phyloP scores from a whole-genome alignment of 2,113 vertebrate species.

The Cichladusa arquata region DNA sequence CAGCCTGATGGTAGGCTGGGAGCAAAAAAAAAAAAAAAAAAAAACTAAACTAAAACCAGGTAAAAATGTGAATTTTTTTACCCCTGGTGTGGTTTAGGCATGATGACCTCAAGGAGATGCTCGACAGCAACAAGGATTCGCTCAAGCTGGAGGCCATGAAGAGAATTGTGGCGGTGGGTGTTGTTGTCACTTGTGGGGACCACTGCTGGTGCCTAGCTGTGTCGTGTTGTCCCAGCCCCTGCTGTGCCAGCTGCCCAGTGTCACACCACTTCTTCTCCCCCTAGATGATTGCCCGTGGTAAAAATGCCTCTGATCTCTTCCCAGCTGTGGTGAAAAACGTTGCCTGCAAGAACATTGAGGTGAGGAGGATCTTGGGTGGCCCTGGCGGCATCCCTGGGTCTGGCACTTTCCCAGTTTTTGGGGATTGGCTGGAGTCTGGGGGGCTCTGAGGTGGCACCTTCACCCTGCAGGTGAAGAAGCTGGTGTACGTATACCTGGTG shows the following conservation, averaged over 20 bases:
- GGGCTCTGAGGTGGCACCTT: background rate
- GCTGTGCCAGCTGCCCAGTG: rapidly evolving
- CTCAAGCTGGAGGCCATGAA: slow-evolving; percentile 99
- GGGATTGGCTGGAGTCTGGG: background rate
- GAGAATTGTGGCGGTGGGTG: slow-evolving; percentile 93
- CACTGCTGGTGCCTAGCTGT: rapidly evolving
- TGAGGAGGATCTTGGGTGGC: slow-evolving; percentile 33
- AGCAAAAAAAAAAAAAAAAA: background rate
- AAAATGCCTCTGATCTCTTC: slow-evolving; percentile 96
- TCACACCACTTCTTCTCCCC: background rate
- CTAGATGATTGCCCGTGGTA: slow-evolving; percentile 97
- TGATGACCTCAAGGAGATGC: slow-evolving; percentile 97
- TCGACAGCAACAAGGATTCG: slow-evolving; percentile 98
- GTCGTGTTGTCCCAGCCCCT: rapidly evolving
- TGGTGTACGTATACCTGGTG: slow-evolving; percentile 97
- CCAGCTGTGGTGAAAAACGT: slow-evolving; percentile 98
- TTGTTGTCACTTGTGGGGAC: background rate
- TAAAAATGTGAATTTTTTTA: background rate
- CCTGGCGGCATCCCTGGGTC: background rate
- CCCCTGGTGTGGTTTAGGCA: slow-evolving; percentile 71
- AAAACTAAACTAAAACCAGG: background rate
- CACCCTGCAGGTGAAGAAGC: slow-evolving; percentile 87
- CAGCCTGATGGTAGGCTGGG: background rate
- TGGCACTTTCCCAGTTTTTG: background rate
- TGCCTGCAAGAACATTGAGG: slow-evolving; percentile 99